phyloP scores from a whole-genome alignment of 92 coral and sea anemone species.

The Phenganax marumi region DNA sequence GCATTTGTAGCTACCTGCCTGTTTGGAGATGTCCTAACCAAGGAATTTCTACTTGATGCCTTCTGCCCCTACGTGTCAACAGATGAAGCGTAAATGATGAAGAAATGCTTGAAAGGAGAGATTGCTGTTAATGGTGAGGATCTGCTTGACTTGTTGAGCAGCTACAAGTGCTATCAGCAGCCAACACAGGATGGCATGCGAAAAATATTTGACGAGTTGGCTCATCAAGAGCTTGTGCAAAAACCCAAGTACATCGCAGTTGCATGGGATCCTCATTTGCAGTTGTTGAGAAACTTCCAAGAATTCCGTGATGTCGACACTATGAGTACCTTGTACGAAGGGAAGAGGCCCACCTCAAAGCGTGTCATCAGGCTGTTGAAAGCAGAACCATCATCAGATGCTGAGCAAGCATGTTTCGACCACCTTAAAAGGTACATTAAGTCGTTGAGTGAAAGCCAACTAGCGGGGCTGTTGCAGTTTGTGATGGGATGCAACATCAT shows the following conservation, averaged over 20 bases:
- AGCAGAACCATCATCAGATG: constrained; percentile 1
- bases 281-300: constrained; percentile 17
- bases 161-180: constrained; percentile 45
- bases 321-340: constrained; percentile 4
- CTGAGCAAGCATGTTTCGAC: constrained; percentile 3
- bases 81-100: constrained; percentile 37
- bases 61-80: constrained; percentile 42
- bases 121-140: too few species aligned
- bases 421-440: constrained; percentile 26
- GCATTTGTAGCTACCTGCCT: constrained; percentile 58
- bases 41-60: constrained; percentile 34
- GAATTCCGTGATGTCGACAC: constrained; percentile 5
- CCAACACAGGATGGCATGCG: constrained; percentile 38
- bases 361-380: constrained; percentile 16
- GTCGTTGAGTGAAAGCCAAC: constrained; percentile 13
- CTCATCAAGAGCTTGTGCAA: constrained; percentile 47
- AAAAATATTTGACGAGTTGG: constrained; percentile 38
- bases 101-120: constrained; percentile 42
- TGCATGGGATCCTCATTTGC: constrained; percentile 45
- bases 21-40: constrained; percentile 47
- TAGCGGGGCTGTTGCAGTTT: constrained; percentile 27
- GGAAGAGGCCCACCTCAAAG: constrained; percentile 13
- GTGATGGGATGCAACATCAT: constrained; percentile 23
- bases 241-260: constrained; percentile 45
- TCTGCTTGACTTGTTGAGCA: too few species aligned